Evolutionary conservation across 2,888 invertebrate genomes (phyloP).

Genomic region (Diarsia dahlii): DNA sequence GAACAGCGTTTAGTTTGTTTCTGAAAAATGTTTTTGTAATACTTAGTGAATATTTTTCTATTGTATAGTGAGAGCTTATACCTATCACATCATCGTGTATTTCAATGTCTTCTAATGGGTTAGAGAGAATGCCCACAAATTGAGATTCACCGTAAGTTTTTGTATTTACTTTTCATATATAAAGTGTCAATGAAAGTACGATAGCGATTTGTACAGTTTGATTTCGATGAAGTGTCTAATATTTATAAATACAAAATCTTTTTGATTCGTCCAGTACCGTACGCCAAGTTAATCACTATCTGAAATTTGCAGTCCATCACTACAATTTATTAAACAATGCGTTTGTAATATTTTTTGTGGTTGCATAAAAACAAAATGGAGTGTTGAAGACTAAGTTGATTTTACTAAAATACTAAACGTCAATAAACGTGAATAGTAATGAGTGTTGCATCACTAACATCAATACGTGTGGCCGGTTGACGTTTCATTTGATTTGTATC

Average conservation of each 20-base stretch:
- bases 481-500: conserved; percentile 25
- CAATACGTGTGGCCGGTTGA: conserved; percentile 65
- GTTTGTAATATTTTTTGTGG: not conserved
- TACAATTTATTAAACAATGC: not conserved
- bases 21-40: not conserved
- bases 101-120: not conserved
- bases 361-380: not conserved
- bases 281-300: not conserved
- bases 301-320: not conserved
- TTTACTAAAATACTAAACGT: not conserved
- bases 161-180: not conserved
- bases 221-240: not conserved
- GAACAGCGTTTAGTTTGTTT: not conserved
- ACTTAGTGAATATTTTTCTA: not conserved
- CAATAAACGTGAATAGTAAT: conserved; percentile 23
- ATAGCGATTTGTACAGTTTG: not conserved
- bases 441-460: conserved; percentile 49
- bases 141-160: not conserved
- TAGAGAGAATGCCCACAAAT: not conserved
- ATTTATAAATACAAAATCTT: not conserved
- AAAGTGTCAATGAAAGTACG: too few relatives aligned
- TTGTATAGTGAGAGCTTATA: too few relatives aligned
- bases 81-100: not conserved
- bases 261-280: not conserved
- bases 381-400: not conserved